Evolutionary conservation across 2,797 vertebrate genomes (phyloP), one percentile per base, ranked within the genome.

Genomic region (Eutrigla gurnardus): DNA sequence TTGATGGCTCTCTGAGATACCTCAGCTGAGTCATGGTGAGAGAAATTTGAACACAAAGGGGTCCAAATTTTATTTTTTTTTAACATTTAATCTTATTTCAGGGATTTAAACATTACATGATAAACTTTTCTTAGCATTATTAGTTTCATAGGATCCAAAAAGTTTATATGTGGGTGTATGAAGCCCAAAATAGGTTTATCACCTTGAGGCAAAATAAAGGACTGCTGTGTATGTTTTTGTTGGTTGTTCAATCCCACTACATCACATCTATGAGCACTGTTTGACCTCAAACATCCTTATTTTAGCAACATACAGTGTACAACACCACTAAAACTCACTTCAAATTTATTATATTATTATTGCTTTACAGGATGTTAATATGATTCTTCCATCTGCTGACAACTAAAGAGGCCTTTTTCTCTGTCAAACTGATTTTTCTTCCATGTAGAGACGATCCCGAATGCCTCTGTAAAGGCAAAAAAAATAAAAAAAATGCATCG

Each of bases 361-460:
- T 25, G 25, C 25, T 25, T 25, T 25, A 73, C 58, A 39, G 33
- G 60, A 50, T 80, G 58, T 77, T 53, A 49, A 59, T 50, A 66
- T 40, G 39, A 47, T 72, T 75, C 65, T 80, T 84, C 81, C 59
- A 66, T 86, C 71, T 58, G 42, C 7, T 9, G 37, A 73, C 63
- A 47, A 75, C 70, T 62, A 69, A 49, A 54, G 59, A 66, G 57
- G 70, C 33, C 18, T 61, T 25, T 25, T 25, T 65, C 60, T 78
- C 66, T 77, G 84, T 85, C 86, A 71, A 79, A 74, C 65, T 64
- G 59, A 80, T 83, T 83, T 84, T 59, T 70, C 73, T 58, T 76
- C 69, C 11, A 62, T 25, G 54, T 57, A 33, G 47, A 84, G 65
- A 81, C 75, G 65, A 70, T 85, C 75, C 45, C 58, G 77, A 64